Base-by-base conservation (phyloP, 2,113 vertebrate species). In the Odobenus rosmarus region DNA sequence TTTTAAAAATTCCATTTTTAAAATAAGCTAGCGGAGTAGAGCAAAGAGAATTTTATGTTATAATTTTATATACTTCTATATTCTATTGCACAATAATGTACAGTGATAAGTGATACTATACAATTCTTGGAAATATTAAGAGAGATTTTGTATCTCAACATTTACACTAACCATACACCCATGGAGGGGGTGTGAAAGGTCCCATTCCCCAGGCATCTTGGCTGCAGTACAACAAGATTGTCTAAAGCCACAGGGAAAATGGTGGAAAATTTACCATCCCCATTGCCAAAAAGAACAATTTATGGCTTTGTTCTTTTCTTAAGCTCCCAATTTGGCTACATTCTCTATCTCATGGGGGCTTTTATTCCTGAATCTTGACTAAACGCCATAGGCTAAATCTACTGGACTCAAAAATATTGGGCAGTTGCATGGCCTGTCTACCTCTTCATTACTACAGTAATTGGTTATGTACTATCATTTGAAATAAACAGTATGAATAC, bases 1-100 rank as follows among this genome's bases (percentile, higher is more conserved):
- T 80, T 88, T 77, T 39, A 79, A 81, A 92, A 95, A 64, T 86
- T 1, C 5, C 28, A 86, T 76, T 96, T 80, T 80, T 76, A 76
- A 85, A 62, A 76, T 39, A 97, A 36, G 14, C 33, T 71, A 74
- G 24, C 23, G 87, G 24, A 24, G 6, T 46, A 80, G 36, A 91
- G 11, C 24, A 96, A 62, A 39, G 39, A 83, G 28, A 85, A 86
- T 64, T 59, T 81, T 61, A 57, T 55, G 3, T 86, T 90, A 46
- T 87, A 76, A 87, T 19, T 83, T 96, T 53, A 33, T 46, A 49
- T 64, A 77, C 1, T 16, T 55, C 36, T 88, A 49, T 33, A 53
- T 11, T 93, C 55, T 80, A 62, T 28, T 77, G n/a, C 64, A 72
- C 2, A 46, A 71, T 51, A 62, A n/a, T 26, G 15, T 53, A 91